Percentiles rank a stretch among this genome's conserved stretches.
Conservation (phyloP, 2,113 vertebrate genomes). For the Hippotragus niger region DNA sequence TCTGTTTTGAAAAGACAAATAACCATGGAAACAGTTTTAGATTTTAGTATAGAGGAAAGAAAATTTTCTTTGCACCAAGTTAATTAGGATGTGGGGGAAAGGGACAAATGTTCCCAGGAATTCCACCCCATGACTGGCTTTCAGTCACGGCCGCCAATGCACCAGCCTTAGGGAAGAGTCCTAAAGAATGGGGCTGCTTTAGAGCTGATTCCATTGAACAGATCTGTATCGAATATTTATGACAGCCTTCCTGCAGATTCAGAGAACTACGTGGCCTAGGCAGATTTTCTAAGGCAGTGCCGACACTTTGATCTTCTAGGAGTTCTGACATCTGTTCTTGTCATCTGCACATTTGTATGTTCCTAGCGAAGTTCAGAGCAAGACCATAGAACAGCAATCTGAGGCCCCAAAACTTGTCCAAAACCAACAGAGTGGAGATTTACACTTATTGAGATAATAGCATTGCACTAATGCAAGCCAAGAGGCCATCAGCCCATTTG, state of each 20-base stretch:
- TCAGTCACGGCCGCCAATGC: neutral
- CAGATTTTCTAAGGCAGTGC: conserved; percentile 43
- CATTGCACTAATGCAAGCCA: neutral
- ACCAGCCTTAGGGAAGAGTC: neutral
- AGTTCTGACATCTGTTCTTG: conserved; percentile 61
- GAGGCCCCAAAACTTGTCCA: neutral
- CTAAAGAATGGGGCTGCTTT: neutral
- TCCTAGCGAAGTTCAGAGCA: neutral
- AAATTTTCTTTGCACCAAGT: neutral
- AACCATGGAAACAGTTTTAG: conserved; percentile 8
- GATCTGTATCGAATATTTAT: conserved; percentile 7
- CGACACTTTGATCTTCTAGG: conserved; percentile 60
- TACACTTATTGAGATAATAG: neutral
- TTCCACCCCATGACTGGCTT: neutral
- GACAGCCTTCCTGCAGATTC: neutral
- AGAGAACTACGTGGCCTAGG: neutral
- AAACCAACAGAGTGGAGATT: neutral
- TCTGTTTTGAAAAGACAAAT: conserved; percentile 63
- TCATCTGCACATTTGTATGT: neutral
- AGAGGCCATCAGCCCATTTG: neutral
- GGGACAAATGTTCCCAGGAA: conserved; percentile 5
- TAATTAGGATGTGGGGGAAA: neutral
- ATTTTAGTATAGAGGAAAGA: conserved; percentile 28
- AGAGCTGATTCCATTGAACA: neutral
- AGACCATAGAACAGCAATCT: neutral